phyloP scores from a whole-genome alignment of 2,888 invertebrate genomes.

The Acronicta alni region DNA sequence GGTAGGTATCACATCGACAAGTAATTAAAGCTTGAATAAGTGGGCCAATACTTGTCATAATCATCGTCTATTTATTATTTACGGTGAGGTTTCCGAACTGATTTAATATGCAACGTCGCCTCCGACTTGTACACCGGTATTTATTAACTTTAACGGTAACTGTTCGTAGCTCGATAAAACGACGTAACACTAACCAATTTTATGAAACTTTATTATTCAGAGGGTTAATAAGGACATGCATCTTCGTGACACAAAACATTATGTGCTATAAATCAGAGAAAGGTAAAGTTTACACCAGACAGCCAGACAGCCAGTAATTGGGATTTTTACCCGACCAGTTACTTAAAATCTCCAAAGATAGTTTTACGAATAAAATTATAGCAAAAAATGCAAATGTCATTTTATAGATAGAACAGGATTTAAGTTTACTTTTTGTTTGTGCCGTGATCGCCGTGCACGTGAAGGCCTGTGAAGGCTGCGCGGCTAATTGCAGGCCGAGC shows the following conservation, averaged over 20 bases:
- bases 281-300: background rate
- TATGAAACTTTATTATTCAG: conserved; percentile 35
- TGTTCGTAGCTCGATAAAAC: conserved; percentile 66
- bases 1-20: conserved; percentile 66
- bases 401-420: conserved; percentile 86
- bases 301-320: conserved; percentile 1
- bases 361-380: conserved; percentile 57
- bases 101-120: conserved; percentile 81
- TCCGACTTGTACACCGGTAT: conserved; percentile 70
- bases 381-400: conserved; percentile 76
- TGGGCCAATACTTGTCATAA: conserved; percentile 77
- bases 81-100: conserved; percentile 72
- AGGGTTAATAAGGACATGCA: conserved; percentile 26
- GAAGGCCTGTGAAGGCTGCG: conserved; percentile 86
- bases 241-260: conserved; percentile 20
- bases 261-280: conserved; percentile 1
- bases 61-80: conserved; percentile 77
- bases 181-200: conserved; percentile 42
- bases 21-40: conserved; percentile 79
- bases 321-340: conserved; percentile 25
- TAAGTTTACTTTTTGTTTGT: conserved; percentile 79
- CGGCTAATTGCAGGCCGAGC: conserved; percentile 87
- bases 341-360: conserved; percentile 48
- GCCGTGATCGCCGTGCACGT: conserved; percentile 77
- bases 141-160: conserved; percentile 76